Conservation (phyloP, 2,888 invertebrate species). For the Cactoblastis cactorum region DNA sequence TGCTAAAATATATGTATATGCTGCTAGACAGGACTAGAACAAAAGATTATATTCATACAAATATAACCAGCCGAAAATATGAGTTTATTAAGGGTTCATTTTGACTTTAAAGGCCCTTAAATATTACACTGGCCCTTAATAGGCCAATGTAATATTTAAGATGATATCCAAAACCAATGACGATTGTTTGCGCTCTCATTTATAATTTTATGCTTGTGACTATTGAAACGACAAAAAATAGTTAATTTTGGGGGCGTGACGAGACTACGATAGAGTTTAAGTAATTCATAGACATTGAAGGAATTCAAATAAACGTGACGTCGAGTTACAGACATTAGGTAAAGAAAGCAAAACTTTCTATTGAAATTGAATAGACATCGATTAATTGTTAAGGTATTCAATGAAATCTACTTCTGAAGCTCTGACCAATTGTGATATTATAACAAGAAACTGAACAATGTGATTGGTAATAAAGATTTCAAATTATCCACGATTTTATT, state of each 20-base stretch:
- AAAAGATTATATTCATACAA: too few relatives aligned
- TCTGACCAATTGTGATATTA: too few relatives aligned
- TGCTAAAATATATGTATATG: too few relatives aligned
- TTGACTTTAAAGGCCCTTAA: too few relatives aligned
- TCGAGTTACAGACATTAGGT: slow-evolving; percentile 44
- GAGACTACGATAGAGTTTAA: slow-evolving; percentile 29
- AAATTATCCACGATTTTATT: too few relatives aligned
- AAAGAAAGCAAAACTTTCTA: slow-evolving; percentile 67
- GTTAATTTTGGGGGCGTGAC: slow-evolving; percentile 30
- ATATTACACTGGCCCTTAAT: too few relatives aligned
- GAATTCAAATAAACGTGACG: slow-evolving; percentile 53
- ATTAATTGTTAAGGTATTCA: slow-evolving; percentile 40
- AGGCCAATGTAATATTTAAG: not conserved
- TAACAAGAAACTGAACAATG: too few relatives aligned
- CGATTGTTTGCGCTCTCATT: slow-evolving; percentile 14
- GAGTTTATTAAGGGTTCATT: too few relatives aligned
- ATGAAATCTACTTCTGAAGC: too few relatives aligned
- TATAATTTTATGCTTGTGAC: slow-evolving; percentile 25
- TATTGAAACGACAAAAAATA: slow-evolving; percentile 29
- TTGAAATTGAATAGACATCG: slow-evolving; percentile 52
- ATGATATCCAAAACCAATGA: not conserved
- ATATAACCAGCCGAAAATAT: too few relatives aligned
- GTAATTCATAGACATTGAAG: slow-evolving; percentile 29
- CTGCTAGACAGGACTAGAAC: too few relatives aligned
- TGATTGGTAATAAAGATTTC: too few relatives aligned